Evolutionary conservation across 2,888 invertebrate species (phyloP), one percentile per base, ranked within the genome.

Genomic region (Melinaea menophilus): DNA sequence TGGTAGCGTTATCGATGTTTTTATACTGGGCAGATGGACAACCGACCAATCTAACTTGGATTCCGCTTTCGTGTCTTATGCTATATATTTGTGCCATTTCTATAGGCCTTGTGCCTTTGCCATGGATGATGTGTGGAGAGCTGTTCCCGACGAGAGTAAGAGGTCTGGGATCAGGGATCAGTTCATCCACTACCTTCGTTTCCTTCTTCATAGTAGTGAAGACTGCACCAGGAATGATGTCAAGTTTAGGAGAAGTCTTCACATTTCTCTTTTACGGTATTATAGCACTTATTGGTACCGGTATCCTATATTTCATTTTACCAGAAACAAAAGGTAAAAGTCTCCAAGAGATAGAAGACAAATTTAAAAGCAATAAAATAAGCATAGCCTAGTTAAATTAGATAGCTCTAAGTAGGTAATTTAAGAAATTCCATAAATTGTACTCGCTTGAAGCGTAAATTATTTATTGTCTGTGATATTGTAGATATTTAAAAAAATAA

Each of bases 41-140:
- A 55, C 80, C 82, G 4, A 80, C 80, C 5, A 82, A 86, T 60
- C 81, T 86, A 78, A 84, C 91, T 2, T 92, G 92, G 91, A 65
- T 92, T 4, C 88, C 92, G 0, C 73, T 93, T 71, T 75, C 91
- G 69, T 86, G 91, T 77, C 75, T 93, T 59, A 76, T 94, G 78
- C 75, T 85, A 2, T 94, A 94, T 72, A 93, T 93, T 11, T 87
- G 91, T 55, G 92, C 93, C 58, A 89, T 93, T 57, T 91, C 92
- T 1, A 85, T 93, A 59, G 94, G 95, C 0, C 76, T 94, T 22
- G 91, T 93, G 11, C 94, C 95, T 0, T 75, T 95, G 58, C 95
- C 95, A 0, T 95, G 95, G 93, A 93, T 94, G 41, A 93, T 95
- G 92, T 93, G 94, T 69, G 95, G 95, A 0, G 95, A 95, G 81